Evolutionary conservation across 2,797 vertebrate species (phyloP).

Genomic region (Acestrorhynchus altus): DNA sequence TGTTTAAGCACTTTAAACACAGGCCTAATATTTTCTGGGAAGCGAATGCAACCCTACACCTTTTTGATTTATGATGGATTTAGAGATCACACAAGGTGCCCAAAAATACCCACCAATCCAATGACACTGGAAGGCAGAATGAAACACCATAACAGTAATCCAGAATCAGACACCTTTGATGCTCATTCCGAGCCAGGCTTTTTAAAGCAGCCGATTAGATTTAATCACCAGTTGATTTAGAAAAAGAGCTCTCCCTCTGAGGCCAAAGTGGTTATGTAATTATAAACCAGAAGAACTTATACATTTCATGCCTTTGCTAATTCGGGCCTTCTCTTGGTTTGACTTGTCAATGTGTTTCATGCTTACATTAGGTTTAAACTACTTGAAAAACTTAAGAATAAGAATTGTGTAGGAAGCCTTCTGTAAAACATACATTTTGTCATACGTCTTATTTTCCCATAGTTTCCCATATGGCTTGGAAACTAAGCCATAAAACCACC

Average conservation of each 20-base stretch:
- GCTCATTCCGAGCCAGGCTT: background rate
- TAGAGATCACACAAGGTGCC: slow-evolving; percentile 21
- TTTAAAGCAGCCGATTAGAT: background rate
- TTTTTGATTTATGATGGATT: slow-evolving; percentile 27
- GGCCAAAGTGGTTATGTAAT: background rate
- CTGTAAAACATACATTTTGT: background rate
- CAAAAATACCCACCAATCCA: slow-evolving; percentile 11
- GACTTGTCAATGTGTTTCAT: too few species aligned
- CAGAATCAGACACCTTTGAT: background rate
- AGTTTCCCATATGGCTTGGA: background rate
- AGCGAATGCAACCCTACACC: slow-evolving; percentile 22
- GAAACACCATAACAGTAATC: background rate
- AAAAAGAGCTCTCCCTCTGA: background rate
- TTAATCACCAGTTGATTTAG: background rate
- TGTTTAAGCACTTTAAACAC: slow-evolving; percentile 57
- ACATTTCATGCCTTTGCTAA: background rate
- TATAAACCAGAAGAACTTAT: background rate
- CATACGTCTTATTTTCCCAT: too few species aligned
- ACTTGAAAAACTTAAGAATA: background rate
- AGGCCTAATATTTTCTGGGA: slow-evolving; percentile 43
- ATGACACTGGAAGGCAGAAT: background rate
- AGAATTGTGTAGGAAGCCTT: background rate
- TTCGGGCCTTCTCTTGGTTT: background rate
- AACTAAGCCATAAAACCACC: too few species aligned
- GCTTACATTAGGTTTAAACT: background rate